Conservation (phyloP, 2,113 vertebrate species). For the Oostethus manadensis region DNA sequence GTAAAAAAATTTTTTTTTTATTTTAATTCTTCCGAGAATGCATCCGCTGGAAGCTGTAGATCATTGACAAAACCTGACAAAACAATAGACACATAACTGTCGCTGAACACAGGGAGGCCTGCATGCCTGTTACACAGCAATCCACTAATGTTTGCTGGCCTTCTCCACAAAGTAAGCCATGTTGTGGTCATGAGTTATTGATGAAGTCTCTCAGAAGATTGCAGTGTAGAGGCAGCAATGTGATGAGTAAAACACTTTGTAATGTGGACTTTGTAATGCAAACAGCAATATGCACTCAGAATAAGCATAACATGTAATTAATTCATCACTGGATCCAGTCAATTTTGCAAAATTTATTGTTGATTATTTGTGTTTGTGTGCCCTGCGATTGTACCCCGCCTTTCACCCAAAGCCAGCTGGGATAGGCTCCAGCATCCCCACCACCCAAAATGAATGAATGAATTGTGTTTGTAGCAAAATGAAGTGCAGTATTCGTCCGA, state of each 20-base stretch:
- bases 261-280: not conserved
- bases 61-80: slow-evolving; percentile 36
- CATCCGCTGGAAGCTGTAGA: slow-evolving; percentile 23
- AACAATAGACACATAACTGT: slow-evolving; percentile 14
- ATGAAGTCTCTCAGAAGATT: not conserved
- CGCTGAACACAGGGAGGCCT: slow-evolving; percentile 8
- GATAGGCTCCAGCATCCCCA: too few relatives aligned
- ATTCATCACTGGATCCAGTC: too few relatives aligned
- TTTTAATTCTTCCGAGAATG: slow-evolving; percentile 16
- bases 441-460: too few relatives aligned
- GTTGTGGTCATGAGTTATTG: not conserved
- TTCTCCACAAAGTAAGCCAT: not conserved
- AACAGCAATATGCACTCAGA: not conserved
- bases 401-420: too few relatives aligned
- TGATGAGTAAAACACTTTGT: not conserved
- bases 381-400: too few relatives aligned
- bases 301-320: too few relatives aligned
- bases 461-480: too few relatives aligned
- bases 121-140: not conserved
- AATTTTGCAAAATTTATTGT: too few relatives aligned
- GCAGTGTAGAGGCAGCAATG: too few relatives aligned
- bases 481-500: too few relatives aligned
- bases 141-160: not conserved
- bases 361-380: too few relatives aligned
- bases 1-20: not conserved